Conservation (phyloP, 2,113 vertebrate genomes). For the Balaenoptera acutorostrata region DNA sequence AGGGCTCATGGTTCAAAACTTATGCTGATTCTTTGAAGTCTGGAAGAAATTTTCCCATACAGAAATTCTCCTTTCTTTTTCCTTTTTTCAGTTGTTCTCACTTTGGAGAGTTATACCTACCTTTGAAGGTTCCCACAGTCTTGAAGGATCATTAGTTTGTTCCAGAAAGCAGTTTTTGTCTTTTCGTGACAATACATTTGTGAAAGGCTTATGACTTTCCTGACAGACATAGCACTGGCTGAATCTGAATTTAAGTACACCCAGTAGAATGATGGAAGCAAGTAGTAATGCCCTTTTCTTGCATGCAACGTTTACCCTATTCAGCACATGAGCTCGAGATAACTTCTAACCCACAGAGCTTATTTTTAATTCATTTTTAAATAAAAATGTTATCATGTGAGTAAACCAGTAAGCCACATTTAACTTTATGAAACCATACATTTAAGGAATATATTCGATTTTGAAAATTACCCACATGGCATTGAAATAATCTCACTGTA, state of each 20-base stretch:
- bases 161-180: constrained; percentile 5
- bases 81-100: neutral
- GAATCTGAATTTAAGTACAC: constrained; percentile 48
- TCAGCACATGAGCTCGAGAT: constrained; percentile 3
- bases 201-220: constrained; percentile 46
- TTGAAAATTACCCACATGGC: constrained; percentile 32
- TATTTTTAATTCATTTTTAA: constrained; percentile 64
- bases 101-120: neutral
- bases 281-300: constrained; percentile 12
- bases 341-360: constrained; percentile 33
- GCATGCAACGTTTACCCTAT: constrained; percentile 6
- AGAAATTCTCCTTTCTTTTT: neutral
- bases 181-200: constrained; percentile 39
- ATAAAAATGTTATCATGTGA: constrained; percentile 57
- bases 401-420: constrained; percentile 40
- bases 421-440: constrained; percentile 15
- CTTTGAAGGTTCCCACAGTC: constrained; percentile 12
- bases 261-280: constrained; percentile 16
- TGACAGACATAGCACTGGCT: neutral
- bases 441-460: constrained; percentile 26
- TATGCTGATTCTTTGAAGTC: neutral
- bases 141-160: constrained; percentile 4
- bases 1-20: neutral
- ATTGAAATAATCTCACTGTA: neutral
- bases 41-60: neutral